phyloP scores from a whole-genome alignment of 1,140 invertebrate genomes.

The Onthophagus taurus region DNA sequence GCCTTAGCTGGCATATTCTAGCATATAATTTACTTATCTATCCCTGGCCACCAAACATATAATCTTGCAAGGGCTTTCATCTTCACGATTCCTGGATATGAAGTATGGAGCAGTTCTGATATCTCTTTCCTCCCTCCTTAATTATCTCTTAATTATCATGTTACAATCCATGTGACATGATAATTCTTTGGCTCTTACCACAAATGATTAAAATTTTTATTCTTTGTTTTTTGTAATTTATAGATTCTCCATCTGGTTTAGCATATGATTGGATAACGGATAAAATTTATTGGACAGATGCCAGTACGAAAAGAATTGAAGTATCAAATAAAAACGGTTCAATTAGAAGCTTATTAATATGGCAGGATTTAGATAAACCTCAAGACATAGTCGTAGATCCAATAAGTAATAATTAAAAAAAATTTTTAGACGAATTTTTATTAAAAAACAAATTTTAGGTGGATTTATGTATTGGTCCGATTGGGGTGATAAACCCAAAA shows the following conservation, averaged over 20 bases:
- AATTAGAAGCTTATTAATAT: slow-evolving; percentile 65
- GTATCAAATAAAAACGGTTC: slow-evolving; percentile 69
- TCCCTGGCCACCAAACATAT: too few species aligned
- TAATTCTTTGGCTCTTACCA: too few species aligned
- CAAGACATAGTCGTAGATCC: slow-evolving; percentile 79
- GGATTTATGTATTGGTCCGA: slow-evolving; percentile 84
- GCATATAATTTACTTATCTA: too few species aligned
- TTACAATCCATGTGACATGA: too few species aligned
- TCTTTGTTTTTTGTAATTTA: too few species aligned
- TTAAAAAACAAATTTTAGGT: slow-evolving; percentile 39
- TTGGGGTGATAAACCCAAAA: slow-evolving; percentile 72
- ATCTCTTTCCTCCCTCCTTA: too few species aligned
- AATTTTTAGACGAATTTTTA: slow-evolving; percentile 20
- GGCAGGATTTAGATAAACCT: slow-evolving; percentile 72
- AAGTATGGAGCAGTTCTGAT: too few species aligned
- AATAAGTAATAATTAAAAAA: slow-evolving; percentile 40
- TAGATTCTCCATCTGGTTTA: slow-evolving; percentile 62
- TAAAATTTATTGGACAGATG: slow-evolving; percentile 86
- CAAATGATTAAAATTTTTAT: slow-evolving; percentile 16
- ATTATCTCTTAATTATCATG: too few species aligned
- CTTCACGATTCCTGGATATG: too few species aligned
- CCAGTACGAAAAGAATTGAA: slow-evolving; percentile 70
- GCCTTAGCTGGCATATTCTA: too few species aligned
- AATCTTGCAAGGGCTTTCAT: too few species aligned
- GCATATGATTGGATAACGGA: slow-evolving; percentile 79